Percentiles rank a stretch among this genome's conserved stretches.
These are phyloP conservation scores for Turritopsis rubra DNA, from an alignment of 30 jellyfish, hydroid and myxozoan species.

Conservation along the genomic window DNA sequence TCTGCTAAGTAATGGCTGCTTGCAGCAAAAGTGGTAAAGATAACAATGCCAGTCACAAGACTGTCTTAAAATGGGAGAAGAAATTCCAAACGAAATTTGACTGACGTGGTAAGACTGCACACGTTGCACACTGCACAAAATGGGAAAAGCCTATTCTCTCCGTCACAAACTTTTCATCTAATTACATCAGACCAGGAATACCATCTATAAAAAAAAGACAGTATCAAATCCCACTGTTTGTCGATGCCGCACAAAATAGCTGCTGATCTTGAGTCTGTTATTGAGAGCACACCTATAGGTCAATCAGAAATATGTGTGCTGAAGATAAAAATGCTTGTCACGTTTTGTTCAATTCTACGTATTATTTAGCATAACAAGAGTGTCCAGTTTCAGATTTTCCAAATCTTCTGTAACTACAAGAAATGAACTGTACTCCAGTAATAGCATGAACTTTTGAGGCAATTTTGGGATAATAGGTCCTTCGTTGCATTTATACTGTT, in stretches of 20 bases:
- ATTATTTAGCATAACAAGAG: not conserved
- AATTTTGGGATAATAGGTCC: too few relatives aligned
- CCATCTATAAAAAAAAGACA: not conserved
- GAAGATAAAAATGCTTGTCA: not conserved
- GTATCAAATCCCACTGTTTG: not conserved
- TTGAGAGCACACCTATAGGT: not conserved
- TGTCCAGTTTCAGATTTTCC: not conserved
- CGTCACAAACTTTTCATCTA: not conserved
- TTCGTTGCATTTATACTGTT: too few relatives aligned
- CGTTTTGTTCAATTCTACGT: not conserved
- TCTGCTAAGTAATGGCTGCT: too few relatives aligned
- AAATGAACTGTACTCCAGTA: constrained; percentile 2
- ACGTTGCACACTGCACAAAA: not conserved
- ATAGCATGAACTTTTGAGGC: too few relatives aligned
- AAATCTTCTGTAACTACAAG: not conserved
- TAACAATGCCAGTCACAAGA: constrained; percentile 14
- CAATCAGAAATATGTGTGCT: not conserved
- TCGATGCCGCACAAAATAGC: not conserved
- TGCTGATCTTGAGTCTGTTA: not conserved
- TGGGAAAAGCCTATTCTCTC: not conserved
- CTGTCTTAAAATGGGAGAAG: constrained; percentile 19
- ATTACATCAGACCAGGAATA: not conserved
- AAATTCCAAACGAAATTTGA: constrained; percentile 13
- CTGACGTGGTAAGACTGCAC: not conserved
- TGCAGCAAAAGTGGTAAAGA: not conserved